Evolutionary conservation across 2,113 vertebrate species (phyloP).

Genomic region (Falcunculus frontatus): DNA sequence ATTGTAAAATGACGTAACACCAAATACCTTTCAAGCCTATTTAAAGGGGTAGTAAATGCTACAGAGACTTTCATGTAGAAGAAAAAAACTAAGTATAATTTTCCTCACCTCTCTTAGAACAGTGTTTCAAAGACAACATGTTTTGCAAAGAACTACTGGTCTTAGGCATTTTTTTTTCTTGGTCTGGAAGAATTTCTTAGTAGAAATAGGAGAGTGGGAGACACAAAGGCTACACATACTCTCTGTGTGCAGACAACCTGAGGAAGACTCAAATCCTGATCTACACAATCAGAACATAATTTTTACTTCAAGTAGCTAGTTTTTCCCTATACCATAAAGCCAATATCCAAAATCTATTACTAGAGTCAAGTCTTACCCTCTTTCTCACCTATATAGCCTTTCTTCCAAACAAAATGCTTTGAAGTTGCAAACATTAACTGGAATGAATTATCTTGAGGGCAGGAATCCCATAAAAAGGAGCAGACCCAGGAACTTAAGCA

Average conservation of each 20-base stretch:
- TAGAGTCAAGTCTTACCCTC: not conserved
- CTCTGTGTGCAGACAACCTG: not conserved
- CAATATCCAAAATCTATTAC: not conserved
- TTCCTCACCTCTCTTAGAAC: not conserved
- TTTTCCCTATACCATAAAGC: not conserved
- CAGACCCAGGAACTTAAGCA: not conserved
- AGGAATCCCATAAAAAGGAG: not conserved
- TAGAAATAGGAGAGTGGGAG: not conserved
- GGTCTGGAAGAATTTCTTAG: not conserved
- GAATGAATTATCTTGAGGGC: not conserved
- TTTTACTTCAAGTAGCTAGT: not conserved
- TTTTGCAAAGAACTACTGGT: not conserved
- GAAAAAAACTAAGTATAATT: not conserved
- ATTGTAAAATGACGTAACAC: not conserved
- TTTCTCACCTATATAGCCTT: not conserved
- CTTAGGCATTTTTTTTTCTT: not conserved
- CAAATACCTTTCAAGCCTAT: not conserved
- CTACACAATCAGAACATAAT: accelerated
- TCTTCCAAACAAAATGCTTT: not conserved
- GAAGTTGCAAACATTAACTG: not conserved
- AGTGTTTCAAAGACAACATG: not conserved
- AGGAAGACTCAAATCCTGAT: not conserved
- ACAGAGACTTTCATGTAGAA: not conserved
- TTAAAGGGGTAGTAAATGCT: not conserved
- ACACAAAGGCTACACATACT: not conserved